phyloP scores from a whole-genome alignment of 2,797 vertebrate species.

The Hydrolagus colliei region DNA sequence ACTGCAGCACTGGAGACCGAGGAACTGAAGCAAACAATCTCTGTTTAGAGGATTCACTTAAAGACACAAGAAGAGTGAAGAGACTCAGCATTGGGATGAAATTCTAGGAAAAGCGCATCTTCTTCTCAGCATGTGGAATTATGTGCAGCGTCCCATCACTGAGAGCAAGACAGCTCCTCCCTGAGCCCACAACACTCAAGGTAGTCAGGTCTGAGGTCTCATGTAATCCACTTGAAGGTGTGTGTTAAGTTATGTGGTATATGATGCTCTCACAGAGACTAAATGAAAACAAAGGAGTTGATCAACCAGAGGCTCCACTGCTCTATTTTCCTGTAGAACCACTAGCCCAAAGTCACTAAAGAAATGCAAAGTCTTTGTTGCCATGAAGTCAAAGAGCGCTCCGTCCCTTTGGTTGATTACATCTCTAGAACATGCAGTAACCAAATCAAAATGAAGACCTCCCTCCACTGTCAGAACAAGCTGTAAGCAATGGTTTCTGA shows the following conservation, averaged over 20 bases:
- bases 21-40: background rate
- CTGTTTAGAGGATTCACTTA: background rate
- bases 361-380: background rate
- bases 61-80: background rate
- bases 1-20: too few species aligned
- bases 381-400: background rate
- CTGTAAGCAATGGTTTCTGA: background rate
- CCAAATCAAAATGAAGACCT: background rate
- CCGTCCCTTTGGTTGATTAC: background rate
- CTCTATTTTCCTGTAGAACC: background rate
- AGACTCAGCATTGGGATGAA: background rate
- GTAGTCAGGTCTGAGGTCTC: background rate
- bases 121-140: background rate
- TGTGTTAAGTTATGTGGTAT: background rate
- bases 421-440: background rate
- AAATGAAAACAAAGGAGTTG: background rate
- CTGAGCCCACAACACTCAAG: background rate
- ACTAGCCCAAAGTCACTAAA: background rate
- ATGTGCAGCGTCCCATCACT: background rate
- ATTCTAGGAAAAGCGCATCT: too few species aligned
- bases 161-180: background rate
- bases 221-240: background rate
- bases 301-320: background rate
- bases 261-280: background rate
- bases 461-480: background rate